These are phyloP conservation scores for Aramus guarauna DNA, from an alignment of 2,113 vertebrate species.

Conservation along the genomic window DNA sequence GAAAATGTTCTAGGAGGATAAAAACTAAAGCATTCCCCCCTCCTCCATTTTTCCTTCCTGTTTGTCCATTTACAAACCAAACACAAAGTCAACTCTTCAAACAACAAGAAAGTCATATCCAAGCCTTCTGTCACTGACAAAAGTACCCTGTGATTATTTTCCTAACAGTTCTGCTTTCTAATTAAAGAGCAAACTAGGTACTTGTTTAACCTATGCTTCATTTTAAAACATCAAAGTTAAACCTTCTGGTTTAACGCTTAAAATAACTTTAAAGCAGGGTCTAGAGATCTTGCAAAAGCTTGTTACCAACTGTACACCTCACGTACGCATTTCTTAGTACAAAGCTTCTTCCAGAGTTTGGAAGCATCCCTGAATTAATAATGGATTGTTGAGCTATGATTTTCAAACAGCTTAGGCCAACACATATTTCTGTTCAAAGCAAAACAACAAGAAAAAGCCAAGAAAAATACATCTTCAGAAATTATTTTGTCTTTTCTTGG, in stretches of 20 bases:
- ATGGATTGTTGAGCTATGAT: neutral
- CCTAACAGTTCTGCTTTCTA: conserved; percentile 43
- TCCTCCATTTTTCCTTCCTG: conserved; percentile 4
- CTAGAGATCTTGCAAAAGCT: neutral
- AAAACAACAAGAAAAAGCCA: neutral
- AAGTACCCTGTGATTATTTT: conserved; percentile 41
- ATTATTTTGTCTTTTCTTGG: neutral
- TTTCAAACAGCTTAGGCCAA: neutral
- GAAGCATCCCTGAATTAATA: neutral
- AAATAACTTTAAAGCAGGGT: neutral
- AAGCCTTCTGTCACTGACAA: conserved; percentile 29
- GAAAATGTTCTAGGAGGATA: neutral
- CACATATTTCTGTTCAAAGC: neutral
- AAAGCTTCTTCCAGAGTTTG: neutral
- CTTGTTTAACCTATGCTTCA: neutral
- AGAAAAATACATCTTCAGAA: neutral
- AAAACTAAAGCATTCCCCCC: neutral
- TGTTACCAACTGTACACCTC: neutral
- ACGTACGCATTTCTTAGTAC: neutral
- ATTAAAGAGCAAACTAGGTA: conserved; percentile 54
- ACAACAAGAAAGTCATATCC: conserved; percentile 19
- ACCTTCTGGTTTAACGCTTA: neutral
- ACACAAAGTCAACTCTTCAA: neutral
- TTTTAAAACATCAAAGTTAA: conserved; percentile 8
- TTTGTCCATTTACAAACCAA: conserved; percentile 38